Percentiles rank a stretch among this genome's conserved stretches.
phyloP scores from a whole-genome alignment of 2,888 invertebrate species.

The Achlya flavicornis region DNA sequence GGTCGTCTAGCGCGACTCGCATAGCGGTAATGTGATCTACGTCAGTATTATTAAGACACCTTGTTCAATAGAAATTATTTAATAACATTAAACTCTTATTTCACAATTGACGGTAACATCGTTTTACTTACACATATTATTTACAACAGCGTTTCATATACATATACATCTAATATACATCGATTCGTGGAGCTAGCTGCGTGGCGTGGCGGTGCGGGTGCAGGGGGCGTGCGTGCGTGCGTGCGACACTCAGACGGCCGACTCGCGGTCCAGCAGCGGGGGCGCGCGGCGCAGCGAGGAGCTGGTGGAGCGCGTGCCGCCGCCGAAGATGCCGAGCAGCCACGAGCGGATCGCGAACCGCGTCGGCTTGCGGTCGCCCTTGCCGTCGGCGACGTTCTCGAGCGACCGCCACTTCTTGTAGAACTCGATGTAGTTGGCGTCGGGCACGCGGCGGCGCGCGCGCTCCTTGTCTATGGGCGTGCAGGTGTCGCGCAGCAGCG shows the following conservation, averaged over 20 bases:
- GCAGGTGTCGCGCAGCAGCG: constrained; percentile 77
- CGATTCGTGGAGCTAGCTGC: constrained; percentile 10
- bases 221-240: constrained; percentile 14
- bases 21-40: constrained; percentile 71
- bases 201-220: constrained; percentile 4
- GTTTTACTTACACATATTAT: constrained; percentile 83
- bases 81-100: constrained; percentile 84
- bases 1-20: constrained; percentile 19
- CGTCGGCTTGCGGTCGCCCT: constrained; percentile 82
- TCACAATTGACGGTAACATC: constrained; percentile 84
- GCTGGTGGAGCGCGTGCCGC: constrained; percentile 87
- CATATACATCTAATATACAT: constrained; percentile 51
- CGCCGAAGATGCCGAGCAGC: constrained; percentile 90
- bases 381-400: constrained; percentile 85
- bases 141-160: constrained; percentile 78
- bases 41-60: constrained; percentile 81
- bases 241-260: constrained; percentile 65
- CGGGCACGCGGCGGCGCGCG: constrained; percentile 67
- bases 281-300: constrained; percentile 72
- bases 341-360: constrained; percentile 88
- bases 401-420: constrained; percentile 91
- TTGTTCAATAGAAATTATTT: constrained; percentile 82
- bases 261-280: constrained; percentile 77
- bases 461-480: constrained; percentile 68
- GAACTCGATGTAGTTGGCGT: constrained; percentile 76